phyloP scores from a whole-genome alignment of 2,113 vertebrate genomes.

The Chrysochloris asiatica region DNA sequence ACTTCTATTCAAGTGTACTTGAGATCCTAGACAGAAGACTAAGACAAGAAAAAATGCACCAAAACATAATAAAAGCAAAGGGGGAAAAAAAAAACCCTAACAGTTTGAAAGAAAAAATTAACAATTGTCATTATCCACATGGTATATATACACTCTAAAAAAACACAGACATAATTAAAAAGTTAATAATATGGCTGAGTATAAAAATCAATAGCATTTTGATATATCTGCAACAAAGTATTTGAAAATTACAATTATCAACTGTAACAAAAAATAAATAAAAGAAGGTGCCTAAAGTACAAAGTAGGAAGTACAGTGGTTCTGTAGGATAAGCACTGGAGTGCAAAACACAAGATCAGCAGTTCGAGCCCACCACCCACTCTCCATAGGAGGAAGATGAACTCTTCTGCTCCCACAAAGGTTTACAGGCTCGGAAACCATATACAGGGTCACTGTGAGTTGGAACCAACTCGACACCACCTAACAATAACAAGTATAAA shows the following conservation, averaged over 20 bases:
- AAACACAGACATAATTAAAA: slow-evolving; percentile 15
- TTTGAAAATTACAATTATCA: slow-evolving; percentile 14
- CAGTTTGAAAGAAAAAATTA: background rate
- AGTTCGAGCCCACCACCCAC: no score
- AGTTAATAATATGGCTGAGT: background rate
- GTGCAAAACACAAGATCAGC: no score
- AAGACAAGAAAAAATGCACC: background rate
- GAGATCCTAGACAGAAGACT: background rate
- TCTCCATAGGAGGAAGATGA: no score
- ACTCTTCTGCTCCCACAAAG: no score
- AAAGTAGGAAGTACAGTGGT: no score
- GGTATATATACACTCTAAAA: background rate
- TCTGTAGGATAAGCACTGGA: no score
- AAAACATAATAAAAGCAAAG: background rate
- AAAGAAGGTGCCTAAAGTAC: no score
- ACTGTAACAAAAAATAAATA: background rate
- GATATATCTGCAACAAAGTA: background rate
- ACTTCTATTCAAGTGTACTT: background rate
- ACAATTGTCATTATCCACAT: background rate
- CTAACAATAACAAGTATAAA: no score
- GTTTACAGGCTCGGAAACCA: no score
- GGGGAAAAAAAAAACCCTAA: background rate
- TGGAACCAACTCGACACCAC: no score
- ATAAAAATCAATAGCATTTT: slow-evolving; percentile 34
- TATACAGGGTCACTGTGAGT: no score